phyloP scores from a whole-genome alignment of 2,888 invertebrate genomes.

The Ichneumon xanthorius region DNA sequence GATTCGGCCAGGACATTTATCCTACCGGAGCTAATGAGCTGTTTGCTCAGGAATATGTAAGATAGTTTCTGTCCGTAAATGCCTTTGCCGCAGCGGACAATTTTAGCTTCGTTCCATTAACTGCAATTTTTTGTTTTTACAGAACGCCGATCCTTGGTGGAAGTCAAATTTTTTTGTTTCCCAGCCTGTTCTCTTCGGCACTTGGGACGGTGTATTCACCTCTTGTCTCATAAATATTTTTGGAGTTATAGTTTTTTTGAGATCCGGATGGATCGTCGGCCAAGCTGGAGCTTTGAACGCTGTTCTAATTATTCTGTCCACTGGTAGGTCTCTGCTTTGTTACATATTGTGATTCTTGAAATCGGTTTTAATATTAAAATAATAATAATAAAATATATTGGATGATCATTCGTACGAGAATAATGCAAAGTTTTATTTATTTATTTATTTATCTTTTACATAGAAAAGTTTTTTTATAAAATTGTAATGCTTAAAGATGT shows the following conservation, averaged over 20 bases:
- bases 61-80: constrained; percentile 49
- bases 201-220: constrained; percentile 99
- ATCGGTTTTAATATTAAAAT: not conserved
- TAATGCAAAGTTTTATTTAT: not conserved
- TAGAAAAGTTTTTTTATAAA: not conserved
- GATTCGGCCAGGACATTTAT: constrained; percentile 92
- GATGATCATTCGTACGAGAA: no score
- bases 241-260: constrained; percentile 98
- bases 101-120: constrained; percentile 6
- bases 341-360: not conserved
- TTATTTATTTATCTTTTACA: not conserved
- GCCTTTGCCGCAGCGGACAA: not conserved
- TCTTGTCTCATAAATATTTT: constrained; percentile 99
- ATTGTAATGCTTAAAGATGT: not conserved
- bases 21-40: constrained; percentile 96
- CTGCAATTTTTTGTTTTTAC: constrained; percentile 52
- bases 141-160: constrained; percentile 97
- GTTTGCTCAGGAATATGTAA: constrained; percentile 95
- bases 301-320: constrained; percentile 92
- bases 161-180: constrained; percentile 98
- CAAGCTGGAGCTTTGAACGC: constrained; percentile 94
- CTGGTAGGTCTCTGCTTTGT: constrained; percentile 86
- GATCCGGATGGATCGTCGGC: constrained; percentile 99
- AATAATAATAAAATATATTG: not conserved
- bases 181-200: constrained; percentile 97